Evolutionary conservation across 2,113 vertebrate species (phyloP).

Genomic region (Microcebus jonahi): DNA sequence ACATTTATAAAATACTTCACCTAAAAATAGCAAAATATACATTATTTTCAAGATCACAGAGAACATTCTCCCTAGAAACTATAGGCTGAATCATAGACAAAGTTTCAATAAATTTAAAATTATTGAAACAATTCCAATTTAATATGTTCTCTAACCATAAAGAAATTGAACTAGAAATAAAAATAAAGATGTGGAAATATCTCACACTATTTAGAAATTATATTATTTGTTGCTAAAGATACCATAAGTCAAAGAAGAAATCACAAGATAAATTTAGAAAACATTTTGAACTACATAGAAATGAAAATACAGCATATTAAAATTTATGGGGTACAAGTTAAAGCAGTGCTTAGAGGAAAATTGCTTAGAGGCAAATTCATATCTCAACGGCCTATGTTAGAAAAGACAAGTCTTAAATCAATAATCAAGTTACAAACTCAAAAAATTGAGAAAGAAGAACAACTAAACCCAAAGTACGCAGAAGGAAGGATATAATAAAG

Average conservation of each 20-base stretch:
- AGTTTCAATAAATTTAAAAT: background rate
- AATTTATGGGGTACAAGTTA: background rate
- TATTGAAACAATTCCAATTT: background rate
- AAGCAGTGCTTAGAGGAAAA: background rate
- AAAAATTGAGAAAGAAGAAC: background rate
- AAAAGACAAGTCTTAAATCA: background rate
- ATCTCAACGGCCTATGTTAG: background rate
- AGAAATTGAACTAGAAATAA: background rate
- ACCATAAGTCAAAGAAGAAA: background rate
- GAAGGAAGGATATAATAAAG: background rate
- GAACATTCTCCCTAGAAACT: background rate
- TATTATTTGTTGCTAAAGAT: background rate
- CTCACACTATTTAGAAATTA: background rate
- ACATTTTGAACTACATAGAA: background rate
- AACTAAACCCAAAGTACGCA: background rate
- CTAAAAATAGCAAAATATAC: background rate
- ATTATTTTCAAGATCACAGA: background rate
- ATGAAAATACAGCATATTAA: background rate
- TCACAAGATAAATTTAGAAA: background rate
- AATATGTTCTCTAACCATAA: background rate
- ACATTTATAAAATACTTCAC: background rate
- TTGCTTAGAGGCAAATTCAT: background rate
- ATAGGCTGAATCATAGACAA: background rate
- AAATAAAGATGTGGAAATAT: background rate
- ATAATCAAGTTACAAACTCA: background rate